A percentile compares a stretch with the other conserved stretches of the same genome.
phyloP scores from a whole-genome alignment of 2,113 vertebrate genomes.

The Chitala chitala region DNA sequence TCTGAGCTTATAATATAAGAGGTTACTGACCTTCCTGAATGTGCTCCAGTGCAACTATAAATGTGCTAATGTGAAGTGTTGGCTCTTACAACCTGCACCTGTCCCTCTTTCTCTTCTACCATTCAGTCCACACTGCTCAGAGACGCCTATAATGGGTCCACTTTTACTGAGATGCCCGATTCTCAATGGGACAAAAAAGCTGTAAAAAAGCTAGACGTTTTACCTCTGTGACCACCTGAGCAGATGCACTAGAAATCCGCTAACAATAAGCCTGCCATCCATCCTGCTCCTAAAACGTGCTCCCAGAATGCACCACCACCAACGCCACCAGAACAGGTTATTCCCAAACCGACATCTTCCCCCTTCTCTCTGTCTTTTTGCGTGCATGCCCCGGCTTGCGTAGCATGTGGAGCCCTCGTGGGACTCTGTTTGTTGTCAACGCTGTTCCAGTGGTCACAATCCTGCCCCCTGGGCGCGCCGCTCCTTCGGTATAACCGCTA shows the following conservation, averaged over 20 bases:
- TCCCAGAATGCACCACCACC: neutral
- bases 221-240: neutral
- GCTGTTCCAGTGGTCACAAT: neutral
- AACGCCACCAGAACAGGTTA: conserved; percentile 28
- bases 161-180: neutral
- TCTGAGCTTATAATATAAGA: neutral
- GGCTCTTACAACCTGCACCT: neutral
- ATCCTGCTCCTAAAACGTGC: neutral
- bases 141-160: neutral
- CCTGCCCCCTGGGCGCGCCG: neutral
- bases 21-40: neutral
- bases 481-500: neutral
- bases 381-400: conserved; percentile 13
- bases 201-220: neutral
- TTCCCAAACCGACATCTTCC: conserved; percentile 28
- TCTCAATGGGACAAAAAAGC: neutral
- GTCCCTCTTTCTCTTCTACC: neutral
- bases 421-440: neutral
- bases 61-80: neutral
- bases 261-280: neutral
- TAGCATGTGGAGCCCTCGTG: neutral
- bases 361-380: neutral
- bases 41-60: neutral
- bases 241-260: neutral
- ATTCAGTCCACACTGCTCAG: neutral